Percentiles rank a stretch among this genome's conserved stretches.
phyloP scores from a whole-genome alignment of 2,888 invertebrate species.

The Schrankia costaestrigalis region DNA sequence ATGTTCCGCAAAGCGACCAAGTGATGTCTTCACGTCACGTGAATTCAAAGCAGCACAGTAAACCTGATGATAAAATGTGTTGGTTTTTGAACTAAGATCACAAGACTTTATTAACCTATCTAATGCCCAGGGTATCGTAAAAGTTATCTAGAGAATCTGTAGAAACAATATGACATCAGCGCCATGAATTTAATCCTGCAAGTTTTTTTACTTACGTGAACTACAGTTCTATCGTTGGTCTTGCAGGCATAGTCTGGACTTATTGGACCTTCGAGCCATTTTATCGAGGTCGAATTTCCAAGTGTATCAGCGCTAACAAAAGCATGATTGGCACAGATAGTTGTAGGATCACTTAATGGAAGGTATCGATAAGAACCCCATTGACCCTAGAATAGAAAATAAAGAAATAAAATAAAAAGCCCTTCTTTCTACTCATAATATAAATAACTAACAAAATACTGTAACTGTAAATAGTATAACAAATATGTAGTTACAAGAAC shows the following conservation, averaged over 20 bases:
- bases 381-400: conserved; percentile 53
- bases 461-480: no score
- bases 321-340: conserved; percentile 82
- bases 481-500: no score
- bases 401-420: background rate
- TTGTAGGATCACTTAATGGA: conserved; percentile 76
- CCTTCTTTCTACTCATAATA: no score
- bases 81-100: background rate
- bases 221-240: conserved; percentile 44
- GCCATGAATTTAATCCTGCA: no score
- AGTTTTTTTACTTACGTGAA: conserved; percentile 54
- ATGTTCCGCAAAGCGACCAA: conserved; percentile 92
- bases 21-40: conserved; percentile 96
- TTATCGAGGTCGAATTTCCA: conserved; percentile 92
- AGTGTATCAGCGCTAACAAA: conserved; percentile 88
- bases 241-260: conserved; percentile 51
- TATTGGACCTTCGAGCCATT: conserved; percentile 84
- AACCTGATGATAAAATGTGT: conserved; percentile 69
- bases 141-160: no score
- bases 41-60: conserved; percentile 93
- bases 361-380: conserved; percentile 95
- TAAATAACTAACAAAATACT: no score
- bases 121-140: no score
- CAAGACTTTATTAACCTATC: no score
- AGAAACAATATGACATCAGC: no score